Base-by-base conservation (phyloP, 2,888 invertebrate species). In the Cryptops parisi region DNA sequence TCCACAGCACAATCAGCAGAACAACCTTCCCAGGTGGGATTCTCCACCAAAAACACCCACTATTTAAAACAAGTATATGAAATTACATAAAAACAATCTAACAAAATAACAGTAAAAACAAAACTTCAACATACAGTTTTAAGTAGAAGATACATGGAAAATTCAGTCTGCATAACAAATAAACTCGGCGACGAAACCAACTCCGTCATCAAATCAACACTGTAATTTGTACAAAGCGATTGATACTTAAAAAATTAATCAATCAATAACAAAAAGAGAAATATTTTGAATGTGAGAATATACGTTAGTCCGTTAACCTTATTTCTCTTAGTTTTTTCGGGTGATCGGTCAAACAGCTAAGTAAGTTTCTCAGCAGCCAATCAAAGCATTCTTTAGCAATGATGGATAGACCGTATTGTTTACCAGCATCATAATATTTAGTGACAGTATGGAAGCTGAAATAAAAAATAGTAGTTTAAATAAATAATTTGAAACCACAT, bases 161-260 rank as follows among this genome's bases (percentile, higher is more conserved):
- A 82, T 69, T 84, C 84, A 0, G 84, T 83, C 68, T 84, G 83
- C 72, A 83, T 77, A 1, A 82, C 82, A 64, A 79, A 79, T 55
- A 84, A 70, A 60, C 80, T 76, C 0, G 78, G 76, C 64, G 80
- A 78, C 12, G 72, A 68, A 24, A 82, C 74, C 25, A 83, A 66
- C 39, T 76, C 70, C 2, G 72, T 70, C 80, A 84, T 80, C 56
- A 84, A 64, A 2, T 78, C 76, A n/a, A 75, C 67, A 25, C 78
- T 78, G 60, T 48, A 58, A 48, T 41, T n/a, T n/a, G n/a, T n/a
- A n/a, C n/a, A n/a, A n/a, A n/a, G n/a, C n/a, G n/a, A n/a, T n/a
- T n/a, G n/a, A n/a, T n/a, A n/a, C n/a, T n/a, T n/a, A n/a, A n/a
- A n/a, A n/a, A n/a, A n/a, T n/a, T n/a, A n/a, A n/a, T n/a, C n/a